phyloP scores from a whole-genome alignment of 2,113 vertebrate species.

The Coptodon rendalli region DNA sequence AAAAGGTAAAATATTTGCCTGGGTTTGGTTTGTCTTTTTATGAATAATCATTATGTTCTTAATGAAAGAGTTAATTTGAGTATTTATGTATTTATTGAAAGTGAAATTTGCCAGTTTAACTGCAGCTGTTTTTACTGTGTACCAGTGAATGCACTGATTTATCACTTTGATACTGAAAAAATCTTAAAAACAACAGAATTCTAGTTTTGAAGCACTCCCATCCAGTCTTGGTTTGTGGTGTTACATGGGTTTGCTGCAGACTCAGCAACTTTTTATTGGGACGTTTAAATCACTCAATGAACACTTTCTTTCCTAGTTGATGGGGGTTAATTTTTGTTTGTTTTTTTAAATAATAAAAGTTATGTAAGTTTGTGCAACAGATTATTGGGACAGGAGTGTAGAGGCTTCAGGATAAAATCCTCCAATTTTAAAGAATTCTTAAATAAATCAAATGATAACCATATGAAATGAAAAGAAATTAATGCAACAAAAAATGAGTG shows the following conservation, averaged over 20 bases:
- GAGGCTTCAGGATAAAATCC: not conserved
- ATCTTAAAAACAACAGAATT: not conserved
- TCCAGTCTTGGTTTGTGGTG: not conserved
- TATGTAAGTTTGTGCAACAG: not conserved
- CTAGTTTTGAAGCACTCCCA: not conserved
- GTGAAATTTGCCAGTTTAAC: not conserved
- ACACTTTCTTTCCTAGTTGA: not conserved
- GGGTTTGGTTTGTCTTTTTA: not conserved
- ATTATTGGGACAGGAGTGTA: not conserved
- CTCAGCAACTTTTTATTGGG: not conserved
- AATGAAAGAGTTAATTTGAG: not conserved
- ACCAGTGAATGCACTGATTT: not conserved
- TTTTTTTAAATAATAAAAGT: not conserved
- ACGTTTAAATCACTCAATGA: not conserved
- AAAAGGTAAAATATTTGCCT: not conserved
- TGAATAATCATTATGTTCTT: not conserved
- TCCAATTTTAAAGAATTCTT: not conserved
- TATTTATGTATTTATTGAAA: not conserved
- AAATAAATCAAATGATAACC: not conserved
- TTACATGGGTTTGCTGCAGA: not conserved
- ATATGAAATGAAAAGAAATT: not conserved
- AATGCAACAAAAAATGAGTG: not conserved
- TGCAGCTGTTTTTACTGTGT: not conserved
- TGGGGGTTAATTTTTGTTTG: accelerated
- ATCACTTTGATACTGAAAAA: not conserved